Conservation (phyloP, 2,888 invertebrate genomes). For the Cremastinae sp. region DNA sequence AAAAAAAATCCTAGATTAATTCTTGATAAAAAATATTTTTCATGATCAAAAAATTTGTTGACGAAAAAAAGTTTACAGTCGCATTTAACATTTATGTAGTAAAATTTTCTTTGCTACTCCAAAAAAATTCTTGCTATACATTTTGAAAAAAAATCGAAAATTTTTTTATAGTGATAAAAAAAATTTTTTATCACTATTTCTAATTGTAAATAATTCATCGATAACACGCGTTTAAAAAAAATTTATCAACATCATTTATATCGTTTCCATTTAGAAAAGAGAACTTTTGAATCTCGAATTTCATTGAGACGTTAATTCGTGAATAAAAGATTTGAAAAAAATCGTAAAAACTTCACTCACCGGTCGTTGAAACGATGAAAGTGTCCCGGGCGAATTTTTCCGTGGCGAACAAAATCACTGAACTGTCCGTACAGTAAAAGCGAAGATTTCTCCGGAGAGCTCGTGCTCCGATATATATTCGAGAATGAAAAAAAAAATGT, state of each 20-base stretch:
- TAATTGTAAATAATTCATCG: background rate
- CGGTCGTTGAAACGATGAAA: conserved; percentile 27
- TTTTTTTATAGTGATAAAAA: background rate
- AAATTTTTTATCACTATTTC: background rate
- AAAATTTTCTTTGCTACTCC: no score
- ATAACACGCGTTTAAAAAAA: no score
- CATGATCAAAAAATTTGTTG: no score
- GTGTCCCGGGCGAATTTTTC: background rate
- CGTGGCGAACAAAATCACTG: conserved; percentile 7
- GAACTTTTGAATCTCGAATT: background rate
- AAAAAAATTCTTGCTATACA: no score
- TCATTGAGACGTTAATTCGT: background rate
- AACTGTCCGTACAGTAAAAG: background rate
- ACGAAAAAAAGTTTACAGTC: no score
- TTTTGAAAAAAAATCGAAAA: background rate
- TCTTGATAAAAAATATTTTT: no score
- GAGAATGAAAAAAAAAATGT: conserved; percentile 6
- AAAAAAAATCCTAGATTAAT: no score
- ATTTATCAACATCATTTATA: no score
- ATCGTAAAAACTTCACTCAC: conserved; percentile 35
- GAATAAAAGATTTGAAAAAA: background rate
- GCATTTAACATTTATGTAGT: no score
- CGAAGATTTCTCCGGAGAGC: conserved; percentile 3
- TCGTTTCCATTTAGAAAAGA: background rate
- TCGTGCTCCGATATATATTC: background rate